Percentiles rank a stretch among this genome's conserved stretches.
Evolutionary conservation across 2,797 vertebrate species (phyloP).

Genomic region (Chloroceryle amazona): DNA sequence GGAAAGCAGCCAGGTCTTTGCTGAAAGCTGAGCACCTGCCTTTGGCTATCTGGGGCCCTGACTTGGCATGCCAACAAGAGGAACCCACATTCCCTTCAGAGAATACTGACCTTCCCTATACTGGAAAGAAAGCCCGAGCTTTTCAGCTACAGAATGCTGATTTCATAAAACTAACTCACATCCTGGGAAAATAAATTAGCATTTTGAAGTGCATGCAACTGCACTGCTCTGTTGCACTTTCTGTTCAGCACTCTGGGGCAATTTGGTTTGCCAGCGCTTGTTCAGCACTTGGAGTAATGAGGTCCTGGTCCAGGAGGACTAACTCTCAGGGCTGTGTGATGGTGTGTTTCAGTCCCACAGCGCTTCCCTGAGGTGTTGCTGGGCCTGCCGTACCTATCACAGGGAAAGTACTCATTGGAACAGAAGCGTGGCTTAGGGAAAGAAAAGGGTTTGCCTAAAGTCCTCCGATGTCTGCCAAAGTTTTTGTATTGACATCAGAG

Average conservation of each 20-base stretch:
- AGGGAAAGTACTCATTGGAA: neutral
- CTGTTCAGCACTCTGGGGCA: neutral
- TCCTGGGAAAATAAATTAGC: neutral
- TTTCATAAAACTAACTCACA: neutral
- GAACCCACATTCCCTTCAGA: rapidly evolving
- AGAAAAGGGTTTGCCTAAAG: neutral
- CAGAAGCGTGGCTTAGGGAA: neutral
- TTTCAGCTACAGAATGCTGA: neutral
- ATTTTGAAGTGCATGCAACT: neutral
- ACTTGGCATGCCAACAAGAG: neutral
- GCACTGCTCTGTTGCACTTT: neutral
- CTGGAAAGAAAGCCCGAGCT: neutral
- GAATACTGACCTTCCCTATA: neutral
- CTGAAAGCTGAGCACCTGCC: neutral
- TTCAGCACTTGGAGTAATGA: neutral
- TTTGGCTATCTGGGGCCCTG: neutral
- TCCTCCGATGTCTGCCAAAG: neutral
- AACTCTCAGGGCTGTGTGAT: neutral
- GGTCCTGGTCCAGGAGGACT: neutral
- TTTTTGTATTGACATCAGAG: neutral
- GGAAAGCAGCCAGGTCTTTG: neutral
- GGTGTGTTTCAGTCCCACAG: neutral
- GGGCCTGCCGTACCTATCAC: neutral
- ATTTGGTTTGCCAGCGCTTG: neutral
- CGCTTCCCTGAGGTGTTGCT: neutral